Evolutionary conservation across 2,797 vertebrate genomes (phyloP).

Genomic region (Anisognathus igniventris): DNA sequence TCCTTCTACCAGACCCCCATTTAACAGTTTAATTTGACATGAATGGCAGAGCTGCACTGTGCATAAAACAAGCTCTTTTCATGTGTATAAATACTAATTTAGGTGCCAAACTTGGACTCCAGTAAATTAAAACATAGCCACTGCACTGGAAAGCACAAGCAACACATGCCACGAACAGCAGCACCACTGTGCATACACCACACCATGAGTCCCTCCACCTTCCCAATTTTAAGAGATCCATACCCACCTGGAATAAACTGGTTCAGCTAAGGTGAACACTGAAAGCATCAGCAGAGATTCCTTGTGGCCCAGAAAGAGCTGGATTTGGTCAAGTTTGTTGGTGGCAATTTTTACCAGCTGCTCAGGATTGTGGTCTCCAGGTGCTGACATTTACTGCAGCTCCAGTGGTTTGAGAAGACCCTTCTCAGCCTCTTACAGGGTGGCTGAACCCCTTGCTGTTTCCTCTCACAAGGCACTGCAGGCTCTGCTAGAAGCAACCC

Average conservation of each 20-base stretch:
- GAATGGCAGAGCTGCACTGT: neutral
- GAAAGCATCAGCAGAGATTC: neutral
- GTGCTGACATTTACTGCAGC: neutral
- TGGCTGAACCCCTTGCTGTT: neutral
- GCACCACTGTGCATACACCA: rapidly evolving
- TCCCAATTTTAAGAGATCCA: neutral
- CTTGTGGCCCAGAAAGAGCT: neutral
- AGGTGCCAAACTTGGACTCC: neutral
- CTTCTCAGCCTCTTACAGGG: neutral
- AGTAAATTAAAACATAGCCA: neutral
- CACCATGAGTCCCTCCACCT: rapidly evolving
- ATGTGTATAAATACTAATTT: neutral
- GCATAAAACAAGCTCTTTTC: neutral
- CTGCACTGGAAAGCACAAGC: neutral
- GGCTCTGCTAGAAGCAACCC: neutral
- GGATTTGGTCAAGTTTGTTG: neutral
- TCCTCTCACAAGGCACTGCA: neutral
- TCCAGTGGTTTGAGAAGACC: neutral
- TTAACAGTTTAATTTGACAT: neutral
- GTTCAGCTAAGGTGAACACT: neutral
- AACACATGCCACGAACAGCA: neutral
- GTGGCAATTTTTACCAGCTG: neutral
- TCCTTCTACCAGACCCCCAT: neutral
- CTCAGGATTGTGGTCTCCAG: neutral
- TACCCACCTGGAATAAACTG: neutral